Percentiles rank a stretch among this genome's conserved stretches.
phyloP scores from a whole-genome alignment of 2,888 invertebrate species.

The Troides helena region DNA sequence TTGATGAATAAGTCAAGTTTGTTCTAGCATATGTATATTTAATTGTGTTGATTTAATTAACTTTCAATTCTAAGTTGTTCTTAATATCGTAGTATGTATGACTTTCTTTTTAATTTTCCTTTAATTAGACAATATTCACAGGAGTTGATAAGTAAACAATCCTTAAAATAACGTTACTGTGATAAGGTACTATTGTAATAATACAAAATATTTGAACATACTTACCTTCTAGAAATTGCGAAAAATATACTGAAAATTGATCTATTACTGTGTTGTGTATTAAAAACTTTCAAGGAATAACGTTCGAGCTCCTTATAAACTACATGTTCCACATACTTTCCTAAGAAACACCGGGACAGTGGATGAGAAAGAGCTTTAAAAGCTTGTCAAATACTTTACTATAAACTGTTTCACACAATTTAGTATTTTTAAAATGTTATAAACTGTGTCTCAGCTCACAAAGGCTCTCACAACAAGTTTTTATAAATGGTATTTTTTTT shows the following conservation, averaged over 20 bases:
- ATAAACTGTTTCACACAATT: not conserved
- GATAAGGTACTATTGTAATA: too few relatives aligned
- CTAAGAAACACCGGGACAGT: not conserved
- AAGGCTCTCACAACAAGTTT: not conserved
- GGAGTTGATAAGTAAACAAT: too few relatives aligned
- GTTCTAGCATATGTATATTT: too few relatives aligned
- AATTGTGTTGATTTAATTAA: too few relatives aligned
- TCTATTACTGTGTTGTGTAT: not conserved
- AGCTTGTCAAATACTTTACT: conserved; percentile 11
- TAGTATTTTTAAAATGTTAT: not conserved
- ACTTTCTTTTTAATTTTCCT: too few relatives aligned
- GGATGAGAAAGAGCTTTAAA: conserved; percentile 4
- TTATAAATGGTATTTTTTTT: not conserved
- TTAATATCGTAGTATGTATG: too few relatives aligned
- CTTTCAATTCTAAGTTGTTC: too few relatives aligned
- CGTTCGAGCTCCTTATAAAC: not conserved
- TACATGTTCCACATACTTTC: not conserved
- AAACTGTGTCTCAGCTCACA: not conserved
- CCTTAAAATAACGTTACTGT: too few relatives aligned
- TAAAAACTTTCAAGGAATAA: not conserved
- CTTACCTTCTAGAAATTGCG: not conserved
- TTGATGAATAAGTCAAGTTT: too few relatives aligned
- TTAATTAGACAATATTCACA: too few relatives aligned
- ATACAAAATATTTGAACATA: too few relatives aligned
- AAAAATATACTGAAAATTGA: not conserved